Percentiles rank a stretch among this genome's conserved stretches.
These are phyloP conservation scores for Stenurella melanura DNA, from an alignment of 2,888 invertebrate genomes.

Conservation along the genomic window DNA sequence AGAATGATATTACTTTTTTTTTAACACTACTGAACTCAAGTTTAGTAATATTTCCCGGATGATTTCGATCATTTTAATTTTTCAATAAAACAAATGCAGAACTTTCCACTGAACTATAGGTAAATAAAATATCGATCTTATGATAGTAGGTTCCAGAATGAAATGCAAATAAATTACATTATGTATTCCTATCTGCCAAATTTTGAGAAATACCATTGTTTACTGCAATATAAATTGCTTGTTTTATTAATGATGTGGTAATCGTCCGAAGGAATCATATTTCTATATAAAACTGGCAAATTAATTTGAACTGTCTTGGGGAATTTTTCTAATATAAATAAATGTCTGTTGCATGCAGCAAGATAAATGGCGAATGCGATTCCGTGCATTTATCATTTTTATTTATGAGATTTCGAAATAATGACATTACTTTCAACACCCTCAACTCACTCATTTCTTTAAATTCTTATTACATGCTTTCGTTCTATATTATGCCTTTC, in stretches of 20 bases:
- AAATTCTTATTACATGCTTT: not conserved
- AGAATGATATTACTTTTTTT: too few relatives aligned
- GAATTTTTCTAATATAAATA: constrained; percentile 38
- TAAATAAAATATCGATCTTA: too few relatives aligned
- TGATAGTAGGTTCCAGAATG: too few relatives aligned
- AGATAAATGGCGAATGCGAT: constrained; percentile 37
- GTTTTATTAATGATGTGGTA: constrained; percentile 25
- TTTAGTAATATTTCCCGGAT: too few relatives aligned
- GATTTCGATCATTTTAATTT: too few relatives aligned
- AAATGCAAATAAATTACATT: not conserved
- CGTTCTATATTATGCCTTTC: too few relatives aligned
- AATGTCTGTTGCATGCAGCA: constrained; percentile 34
- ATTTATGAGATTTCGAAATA: constrained; percentile 18
- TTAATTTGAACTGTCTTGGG: constrained; percentile 37
- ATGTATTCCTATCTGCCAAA: not conserved
- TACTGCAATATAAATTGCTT: not conserved
- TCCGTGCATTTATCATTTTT: constrained; percentile 37
- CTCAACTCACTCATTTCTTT: not conserved
- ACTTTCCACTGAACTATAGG: too few relatives aligned
- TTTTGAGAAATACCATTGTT: not conserved
- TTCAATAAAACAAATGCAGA: too few relatives aligned
- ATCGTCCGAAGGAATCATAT: constrained; percentile 10
- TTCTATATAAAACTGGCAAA: constrained; percentile 28
- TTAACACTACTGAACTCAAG: too few relatives aligned
- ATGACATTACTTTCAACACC: constrained; percentile 3